Evolutionary conservation across 2,888 invertebrate species (phyloP), one percentile per base, ranked within the genome.

Genomic region (Thymelicus sylvestris): DNA sequence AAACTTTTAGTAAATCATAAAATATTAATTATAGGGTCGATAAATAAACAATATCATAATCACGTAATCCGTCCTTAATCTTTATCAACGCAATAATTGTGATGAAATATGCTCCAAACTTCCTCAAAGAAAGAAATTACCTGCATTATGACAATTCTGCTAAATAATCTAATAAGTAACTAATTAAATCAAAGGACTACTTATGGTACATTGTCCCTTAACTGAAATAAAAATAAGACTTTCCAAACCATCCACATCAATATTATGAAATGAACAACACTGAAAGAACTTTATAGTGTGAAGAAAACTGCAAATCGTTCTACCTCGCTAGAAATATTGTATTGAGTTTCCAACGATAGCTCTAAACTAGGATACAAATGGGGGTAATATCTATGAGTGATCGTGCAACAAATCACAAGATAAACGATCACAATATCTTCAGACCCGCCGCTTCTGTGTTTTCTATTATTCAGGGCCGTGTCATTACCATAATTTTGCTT

Each of bases 391-490:
- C 7, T 61, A 67, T 61, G 61, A 67, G 59, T 50, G 67, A 67
- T 67, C 67, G 67, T 67, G 19, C 55, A 72, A 67, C 72, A 70
- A 72, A 70, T 74, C 65, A 70, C 59, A 31, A 44, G 70, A 44
- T 65, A 61, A 31, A 67, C 47, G 31, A 65, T 59, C 60, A 50
- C 24, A 52, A 50, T 67, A 44, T 63, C 64, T 66, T 47, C 31
- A 47, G 44, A 19, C 67, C 60, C 66, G 55, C 68, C 66, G 66
- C 71, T 55, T 72, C 66, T 39, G 62, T 66, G 67, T 66, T 50
- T 47, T 71, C 64, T 73, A 69, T 72, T 74, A 74, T 74, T 74
- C 74, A 74, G 66, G 39, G 67, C 39, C 15, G 70, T 24, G 65
- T 60, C 71, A 67, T 72, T 73, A 74, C 66, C 71, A 73, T 73